Base-by-base conservation (phyloP, 2,797 vertebrate genomes). In the Acipenser oxyrinchus region DNA sequence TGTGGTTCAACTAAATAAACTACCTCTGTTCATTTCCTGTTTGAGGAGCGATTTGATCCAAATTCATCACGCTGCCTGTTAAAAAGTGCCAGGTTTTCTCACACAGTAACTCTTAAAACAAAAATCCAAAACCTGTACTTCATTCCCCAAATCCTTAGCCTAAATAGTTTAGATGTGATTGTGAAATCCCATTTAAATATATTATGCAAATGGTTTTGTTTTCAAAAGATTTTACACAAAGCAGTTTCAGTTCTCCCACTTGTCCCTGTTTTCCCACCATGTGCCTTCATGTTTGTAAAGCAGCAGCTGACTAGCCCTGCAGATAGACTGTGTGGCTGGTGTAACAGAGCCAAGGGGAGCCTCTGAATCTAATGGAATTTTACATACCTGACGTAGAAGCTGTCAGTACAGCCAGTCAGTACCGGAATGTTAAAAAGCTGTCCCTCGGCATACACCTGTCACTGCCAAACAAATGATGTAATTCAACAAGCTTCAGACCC, bases 381-480 rank as follows among this genome's bases (percentile, higher is more conserved):
- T 73, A 73, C 71, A 76, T 78, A 79, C 71, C 75, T 86, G 78
- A 83, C 74, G 83, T 73, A 77, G 79, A 77, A 83, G 77, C 74
- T 72, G 78, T 79, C 81, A 83, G 79, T 75, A 70, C 74, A 79
- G 79, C 78, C 68, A 71, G 75, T 71, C 75, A 82, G 77, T 71
- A 77, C 0, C 63, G 71, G 74, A 73, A 79, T 77, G 83, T 77
- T 63, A 71, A 84, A 62, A 84, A 75, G 70, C 74, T 82, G 79
- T 76, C 78, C 73, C 70, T 76, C 78, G 74, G 78, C 76, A 77
- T 64, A 75, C 72, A 80, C 78, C 79, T 80, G 78, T 74, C 76
- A 65, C 69, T 71, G 82, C 74, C 83, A 82, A 73, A 6, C 12
- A 11, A 68, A 78, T 65, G 73, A 75, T 12, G 69, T 77, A 81